Conservation (phyloP, 2,888 invertebrate species). For the Drosophila phalerata region DNA sequence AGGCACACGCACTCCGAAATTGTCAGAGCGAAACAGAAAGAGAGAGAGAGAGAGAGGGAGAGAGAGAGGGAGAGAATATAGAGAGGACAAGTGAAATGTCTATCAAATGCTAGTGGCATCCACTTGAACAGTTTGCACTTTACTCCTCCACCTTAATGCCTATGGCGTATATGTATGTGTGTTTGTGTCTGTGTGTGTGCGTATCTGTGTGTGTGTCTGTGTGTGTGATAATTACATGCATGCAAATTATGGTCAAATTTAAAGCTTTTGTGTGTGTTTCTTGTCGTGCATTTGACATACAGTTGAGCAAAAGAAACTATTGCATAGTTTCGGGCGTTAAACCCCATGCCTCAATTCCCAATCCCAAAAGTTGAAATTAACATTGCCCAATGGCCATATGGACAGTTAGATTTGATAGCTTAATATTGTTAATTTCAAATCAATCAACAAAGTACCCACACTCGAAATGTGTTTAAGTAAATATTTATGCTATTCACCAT, state of each 20-base stretch:
- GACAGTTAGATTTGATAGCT: constrained; percentile 48
- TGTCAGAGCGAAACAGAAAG: background rate
- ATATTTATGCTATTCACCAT: constrained; percentile 55
- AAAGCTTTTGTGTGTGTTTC: constrained; percentile 15
- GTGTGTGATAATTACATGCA: constrained; percentile 65
- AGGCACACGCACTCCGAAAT: constrained; percentile 25
- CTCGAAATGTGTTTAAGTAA: constrained; percentile 47
- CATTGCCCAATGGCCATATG: constrained; percentile 8
- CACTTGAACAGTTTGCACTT: constrained; percentile 10
- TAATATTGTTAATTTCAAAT: constrained; percentile 64
- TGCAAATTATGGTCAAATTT: constrained; percentile 46
- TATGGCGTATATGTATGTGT: background rate
- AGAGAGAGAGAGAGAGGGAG: background rate
- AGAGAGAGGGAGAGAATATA: too few relatives aligned
- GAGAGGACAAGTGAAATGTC: constrained; percentile 17
- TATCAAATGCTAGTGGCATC: constrained; percentile 46
- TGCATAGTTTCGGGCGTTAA: constrained; percentile 13
- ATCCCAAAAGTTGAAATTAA: background rate
- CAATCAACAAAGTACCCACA: constrained; percentile 62
- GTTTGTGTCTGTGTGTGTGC: constrained; percentile 8
- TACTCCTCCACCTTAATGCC: constrained; percentile 9
- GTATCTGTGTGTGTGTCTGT: constrained; percentile 9
- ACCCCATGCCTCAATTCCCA: background rate
- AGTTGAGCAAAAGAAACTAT: constrained; percentile 33
- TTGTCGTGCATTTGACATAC: constrained; percentile 7